Evolutionary conservation across 2,888 invertebrate species (phyloP).

Genomic region (Brenthis daphne): DNA sequence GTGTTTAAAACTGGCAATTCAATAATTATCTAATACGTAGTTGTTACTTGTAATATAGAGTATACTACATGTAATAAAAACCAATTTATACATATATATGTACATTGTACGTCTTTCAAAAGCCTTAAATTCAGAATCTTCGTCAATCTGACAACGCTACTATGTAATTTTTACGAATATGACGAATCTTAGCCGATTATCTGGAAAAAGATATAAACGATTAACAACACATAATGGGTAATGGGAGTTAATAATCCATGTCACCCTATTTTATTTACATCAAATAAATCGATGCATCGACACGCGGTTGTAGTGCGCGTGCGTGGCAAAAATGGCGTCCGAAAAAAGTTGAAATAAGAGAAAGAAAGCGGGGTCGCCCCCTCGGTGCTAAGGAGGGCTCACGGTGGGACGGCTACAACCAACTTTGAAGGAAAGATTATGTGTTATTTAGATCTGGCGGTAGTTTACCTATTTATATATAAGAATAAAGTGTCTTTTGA

Average conservation of each 20-base stretch:
- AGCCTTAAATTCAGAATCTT: no score
- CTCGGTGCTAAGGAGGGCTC: slow-evolving; percentile 57
- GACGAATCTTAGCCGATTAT: no score
- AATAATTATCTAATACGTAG: no score
- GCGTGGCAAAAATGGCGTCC: slow-evolving; percentile 77
- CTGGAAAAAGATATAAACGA: background rate
- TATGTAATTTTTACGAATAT: no score
- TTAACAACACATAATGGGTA: slow-evolving; percentile 23
- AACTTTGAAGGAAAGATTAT: slow-evolving; percentile 10
- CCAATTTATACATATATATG: no score
- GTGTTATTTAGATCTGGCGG: background rate
- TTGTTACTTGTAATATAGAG: no score
- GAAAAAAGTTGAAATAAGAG: slow-evolving; percentile 79
- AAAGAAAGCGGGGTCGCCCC: slow-evolving; percentile 62
- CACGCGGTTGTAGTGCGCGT: slow-evolving; percentile 57
- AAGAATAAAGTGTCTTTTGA: no score
- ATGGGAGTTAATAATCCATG: slow-evolving; percentile 28
- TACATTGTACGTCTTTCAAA: no score
- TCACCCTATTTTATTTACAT: slow-evolving; percentile 60
- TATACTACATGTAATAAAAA: no score
- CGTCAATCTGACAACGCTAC: no score
- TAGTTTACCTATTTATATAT: no score
- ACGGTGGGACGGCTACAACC: slow-evolving; percentile 42
- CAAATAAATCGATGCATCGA: slow-evolving; percentile 72
- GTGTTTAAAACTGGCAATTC: no score